These are phyloP conservation scores for Petrolisthes manimaculis DNA, from an alignment of 2,888 invertebrate species.

Conservation along the genomic window DNA sequence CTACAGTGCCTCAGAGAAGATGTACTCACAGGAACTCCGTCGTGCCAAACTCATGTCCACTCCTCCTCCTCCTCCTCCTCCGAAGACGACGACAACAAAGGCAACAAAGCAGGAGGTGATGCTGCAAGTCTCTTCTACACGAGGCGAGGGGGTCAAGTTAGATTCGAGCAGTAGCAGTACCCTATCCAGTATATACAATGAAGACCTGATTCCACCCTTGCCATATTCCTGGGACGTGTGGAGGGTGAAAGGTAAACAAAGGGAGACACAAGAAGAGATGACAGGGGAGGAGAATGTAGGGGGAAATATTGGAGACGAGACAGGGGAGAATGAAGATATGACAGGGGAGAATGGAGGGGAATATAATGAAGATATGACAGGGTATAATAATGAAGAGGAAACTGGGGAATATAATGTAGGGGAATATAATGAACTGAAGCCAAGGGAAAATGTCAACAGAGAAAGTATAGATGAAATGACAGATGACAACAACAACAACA, in stretches of 20 bases:
- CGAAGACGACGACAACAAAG: too few relatives aligned
- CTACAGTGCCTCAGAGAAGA: neutral
- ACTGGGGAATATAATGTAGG: too few relatives aligned
- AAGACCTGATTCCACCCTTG: slow-evolving; percentile 42
- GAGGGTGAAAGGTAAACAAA: neutral
- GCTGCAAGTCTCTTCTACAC: neutral
- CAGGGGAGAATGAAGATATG: neutral
- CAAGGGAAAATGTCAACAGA: too few relatives aligned
- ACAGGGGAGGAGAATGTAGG: neutral
- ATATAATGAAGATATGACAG: too few relatives aligned
- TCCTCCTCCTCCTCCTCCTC: neutral
- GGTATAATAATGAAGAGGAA: too few relatives aligned
- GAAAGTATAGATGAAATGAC: too few relatives aligned
- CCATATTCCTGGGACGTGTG: slow-evolving; percentile 28
- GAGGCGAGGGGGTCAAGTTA: neutral
- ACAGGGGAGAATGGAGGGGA: neutral
- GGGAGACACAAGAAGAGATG: neutral
- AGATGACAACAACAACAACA: too few relatives aligned
- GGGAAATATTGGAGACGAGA: neutral
- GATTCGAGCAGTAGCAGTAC: slow-evolving; percentile 8
- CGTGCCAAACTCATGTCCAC: slow-evolving; percentile 1
- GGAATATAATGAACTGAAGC: too few relatives aligned
- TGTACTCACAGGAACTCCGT: slow-evolving; percentile 17
- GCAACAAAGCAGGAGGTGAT: neutral
- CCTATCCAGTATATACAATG: slow-evolving; percentile 29